Percentiles rank a stretch among this genome's conserved stretches.
phyloP scores from a whole-genome alignment of 2,797 vertebrate genomes.

The Schizopygopsis pylzovi region DNA sequence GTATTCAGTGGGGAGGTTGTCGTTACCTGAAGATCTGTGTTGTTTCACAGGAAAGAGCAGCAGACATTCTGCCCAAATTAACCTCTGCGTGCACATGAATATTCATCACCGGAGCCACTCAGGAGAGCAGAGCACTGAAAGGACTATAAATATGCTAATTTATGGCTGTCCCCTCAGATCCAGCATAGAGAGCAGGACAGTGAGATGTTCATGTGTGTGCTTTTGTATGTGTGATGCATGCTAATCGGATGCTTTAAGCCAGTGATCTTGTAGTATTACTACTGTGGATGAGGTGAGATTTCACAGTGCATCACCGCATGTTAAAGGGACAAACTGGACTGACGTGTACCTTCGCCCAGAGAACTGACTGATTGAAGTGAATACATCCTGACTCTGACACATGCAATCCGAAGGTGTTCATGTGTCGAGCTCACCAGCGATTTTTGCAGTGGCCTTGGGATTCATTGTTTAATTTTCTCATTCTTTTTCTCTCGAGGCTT shows the following conservation, averaged over 20 bases:
- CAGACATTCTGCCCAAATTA: conserved; percentile 68
- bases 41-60: conserved; percentile 64
- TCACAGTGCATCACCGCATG: background rate
- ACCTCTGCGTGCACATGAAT: conserved; percentile 63
- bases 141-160: conserved; percentile 51
- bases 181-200: conserved; percentile 26
- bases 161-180: conserved; percentile 45
- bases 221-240: background rate
- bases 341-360: background rate
- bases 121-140: conserved; percentile 51
- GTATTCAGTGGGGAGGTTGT: conserved; percentile 49
- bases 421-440: background rate
- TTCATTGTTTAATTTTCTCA: background rate
- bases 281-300: background rate
- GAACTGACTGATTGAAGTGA: background rate
- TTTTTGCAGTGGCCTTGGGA: background rate
- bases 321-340: background rate
- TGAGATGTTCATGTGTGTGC: conserved; percentile 25
- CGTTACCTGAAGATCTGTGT: conserved; percentile 64
- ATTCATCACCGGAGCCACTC: conserved; percentile 55
- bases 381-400: conserved; percentile 15
- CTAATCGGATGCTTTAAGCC: conserved; percentile 37
- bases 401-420: background rate
- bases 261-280: conserved; percentile 67
- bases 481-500: background rate